Percentiles rank a stretch among this genome's conserved stretches.
These are phyloP conservation scores for Cichladusa arquata DNA, from an alignment of 2,113 vertebrate genomes.

Conservation along the genomic window DNA sequence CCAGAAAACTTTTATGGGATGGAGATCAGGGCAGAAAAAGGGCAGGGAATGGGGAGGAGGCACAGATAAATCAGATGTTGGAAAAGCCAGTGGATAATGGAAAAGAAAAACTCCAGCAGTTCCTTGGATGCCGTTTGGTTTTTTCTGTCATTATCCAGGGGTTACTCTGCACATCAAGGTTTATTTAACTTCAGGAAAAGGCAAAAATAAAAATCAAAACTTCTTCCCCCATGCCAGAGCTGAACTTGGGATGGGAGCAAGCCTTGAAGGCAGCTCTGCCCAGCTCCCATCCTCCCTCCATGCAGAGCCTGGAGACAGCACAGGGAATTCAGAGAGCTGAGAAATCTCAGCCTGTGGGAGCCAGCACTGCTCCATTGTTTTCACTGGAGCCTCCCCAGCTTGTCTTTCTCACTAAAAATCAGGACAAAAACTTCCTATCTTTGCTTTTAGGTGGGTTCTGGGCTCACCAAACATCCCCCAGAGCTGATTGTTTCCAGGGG, in stretches of 20 bases:
- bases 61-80: not conserved
- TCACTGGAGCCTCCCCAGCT: not conserved
- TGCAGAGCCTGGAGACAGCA: not conserved
- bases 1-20: not conserved
- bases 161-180: constrained; percentile 11
- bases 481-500: not conserved
- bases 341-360: not conserved
- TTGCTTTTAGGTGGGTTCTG: not conserved
- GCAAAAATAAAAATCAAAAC: constrained; percentile 15
- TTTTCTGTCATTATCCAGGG: not conserved
- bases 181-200: not conserved
- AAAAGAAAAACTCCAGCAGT: not conserved
- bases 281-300: not conserved
- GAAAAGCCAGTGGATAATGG: not conserved
- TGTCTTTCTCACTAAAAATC: not conserved
- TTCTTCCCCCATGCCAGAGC: not conserved
- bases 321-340: not conserved
- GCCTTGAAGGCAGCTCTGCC: not conserved
- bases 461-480: rapidly evolving
- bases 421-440: not conserved
- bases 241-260: not conserved
- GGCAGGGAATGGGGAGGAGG: not conserved
- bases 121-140: not conserved
- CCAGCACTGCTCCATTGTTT: not conserved
- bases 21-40: not conserved